These are phyloP conservation scores for Bos javanicus DNA, from an alignment of 2,113 vertebrate genomes.

Conservation along the genomic window DNA sequence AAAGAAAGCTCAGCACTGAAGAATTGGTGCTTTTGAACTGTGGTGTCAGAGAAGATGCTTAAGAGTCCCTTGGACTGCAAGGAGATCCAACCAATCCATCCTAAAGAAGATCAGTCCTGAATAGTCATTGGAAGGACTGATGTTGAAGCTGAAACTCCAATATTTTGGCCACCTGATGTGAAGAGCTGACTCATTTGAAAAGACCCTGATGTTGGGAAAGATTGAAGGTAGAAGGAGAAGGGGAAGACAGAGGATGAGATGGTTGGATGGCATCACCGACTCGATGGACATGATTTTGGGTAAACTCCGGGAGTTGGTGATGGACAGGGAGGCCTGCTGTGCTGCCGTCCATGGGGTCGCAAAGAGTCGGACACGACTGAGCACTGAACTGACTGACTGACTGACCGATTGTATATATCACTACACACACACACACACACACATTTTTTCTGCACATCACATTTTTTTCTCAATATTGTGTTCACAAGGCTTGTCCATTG, in stretches of 20 bases:
- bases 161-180: not conserved
- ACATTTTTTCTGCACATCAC: not conserved
- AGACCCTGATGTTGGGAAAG: not conserved
- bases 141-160: not conserved
- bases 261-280: not conserved
- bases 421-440: not conserved
- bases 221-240: not conserved
- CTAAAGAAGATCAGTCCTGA: not conserved
- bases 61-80: not conserved
- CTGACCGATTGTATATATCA: not conserved
- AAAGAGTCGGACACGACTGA: not conserved
- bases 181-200: not conserved
- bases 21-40: not conserved
- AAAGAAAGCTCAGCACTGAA: not conserved
- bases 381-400: not conserved
- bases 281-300: not conserved
- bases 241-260: not conserved
- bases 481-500: not conserved
- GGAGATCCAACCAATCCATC: not conserved
- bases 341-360: rapidly evolving
- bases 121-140: not conserved
- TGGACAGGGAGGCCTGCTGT: not conserved
- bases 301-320: rapidly evolving
- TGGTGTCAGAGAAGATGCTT: not conserved
- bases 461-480: not conserved